Conservation (phyloP, 2,113 vertebrate genomes). For the Halichoeres trimaculatus region DNA sequence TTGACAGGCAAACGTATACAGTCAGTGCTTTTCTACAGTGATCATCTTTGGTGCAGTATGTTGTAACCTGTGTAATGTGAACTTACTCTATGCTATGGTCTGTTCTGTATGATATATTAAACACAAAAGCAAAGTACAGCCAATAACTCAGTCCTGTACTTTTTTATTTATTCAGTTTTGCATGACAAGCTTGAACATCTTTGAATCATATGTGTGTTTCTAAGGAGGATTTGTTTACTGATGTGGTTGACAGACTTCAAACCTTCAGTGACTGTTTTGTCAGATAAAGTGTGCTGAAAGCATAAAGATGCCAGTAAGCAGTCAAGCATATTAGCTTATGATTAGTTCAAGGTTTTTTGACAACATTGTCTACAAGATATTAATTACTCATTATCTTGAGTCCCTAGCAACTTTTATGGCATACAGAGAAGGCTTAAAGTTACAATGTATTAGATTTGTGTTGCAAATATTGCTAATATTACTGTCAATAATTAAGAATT, state of each 20-base stretch:
- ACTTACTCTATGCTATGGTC: slow-evolving; percentile 51
- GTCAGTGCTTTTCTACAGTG: slow-evolving; percentile 71
- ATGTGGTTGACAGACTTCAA: no score
- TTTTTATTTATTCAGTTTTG: slow-evolving; percentile 5
- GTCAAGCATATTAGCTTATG: no score
- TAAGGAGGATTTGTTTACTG: no score
- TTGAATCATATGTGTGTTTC: no score
- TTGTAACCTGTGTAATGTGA: slow-evolving; percentile 56
- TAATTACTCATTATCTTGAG: no score
- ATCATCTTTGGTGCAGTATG: slow-evolving; percentile 52
- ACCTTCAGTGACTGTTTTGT: no score
- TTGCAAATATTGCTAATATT: no score
- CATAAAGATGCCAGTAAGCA: no score
- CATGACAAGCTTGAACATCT: background rate
- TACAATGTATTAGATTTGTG: background rate
- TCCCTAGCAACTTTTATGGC: background rate
- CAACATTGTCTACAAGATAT: no score
- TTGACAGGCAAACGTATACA: slow-evolving; percentile 54
- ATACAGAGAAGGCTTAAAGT: background rate
- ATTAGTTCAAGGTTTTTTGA: no score
- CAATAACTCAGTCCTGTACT: background rate
- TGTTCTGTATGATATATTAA: slow-evolving; percentile 58
- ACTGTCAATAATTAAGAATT: no score
- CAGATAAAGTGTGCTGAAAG: no score
- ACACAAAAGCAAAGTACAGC: slow-evolving; percentile 23